phyloP scores from a whole-genome alignment of 2,113 vertebrate species.

The Phalacrocorax aristotelis region DNA sequence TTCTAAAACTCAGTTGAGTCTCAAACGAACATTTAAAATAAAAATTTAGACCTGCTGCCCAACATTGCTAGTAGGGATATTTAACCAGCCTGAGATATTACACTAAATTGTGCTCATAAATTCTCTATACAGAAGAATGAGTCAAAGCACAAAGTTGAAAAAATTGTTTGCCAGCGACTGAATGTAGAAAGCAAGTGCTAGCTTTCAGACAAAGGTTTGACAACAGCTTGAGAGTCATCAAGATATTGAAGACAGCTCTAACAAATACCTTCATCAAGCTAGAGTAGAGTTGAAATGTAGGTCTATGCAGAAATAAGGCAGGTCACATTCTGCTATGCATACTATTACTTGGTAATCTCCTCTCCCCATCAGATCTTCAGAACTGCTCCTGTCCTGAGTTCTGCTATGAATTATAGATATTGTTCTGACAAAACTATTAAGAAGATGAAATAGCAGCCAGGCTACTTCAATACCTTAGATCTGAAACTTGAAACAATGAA shows the following conservation, averaged over 20 bases:
- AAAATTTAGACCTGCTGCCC: background rate
- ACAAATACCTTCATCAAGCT: background rate
- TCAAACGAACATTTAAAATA: background rate
- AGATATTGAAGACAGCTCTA: background rate
- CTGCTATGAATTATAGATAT: constrained; percentile 23
- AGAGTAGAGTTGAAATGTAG: background rate
- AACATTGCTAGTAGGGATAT: background rate
- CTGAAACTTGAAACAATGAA: constrained; percentile 15
- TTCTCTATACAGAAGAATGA: background rate
- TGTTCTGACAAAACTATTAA: constrained; percentile 50
- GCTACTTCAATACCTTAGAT: background rate
- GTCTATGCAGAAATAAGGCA: background rate
- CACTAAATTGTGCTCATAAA: background rate
- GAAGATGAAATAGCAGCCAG: background rate
- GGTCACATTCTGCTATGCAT: background rate
- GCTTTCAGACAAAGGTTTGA: constrained; percentile 4
- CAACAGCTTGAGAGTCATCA: background rate
- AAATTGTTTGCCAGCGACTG: background rate
- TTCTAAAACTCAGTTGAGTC: background rate
- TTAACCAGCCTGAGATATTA: background rate
- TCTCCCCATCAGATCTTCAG: background rate
- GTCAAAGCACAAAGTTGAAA: background rate
- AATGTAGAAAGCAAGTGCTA: background rate
- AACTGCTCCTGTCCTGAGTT: background rate
- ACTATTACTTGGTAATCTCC: background rate